Evolutionary conservation across 1,140 invertebrate genomes (phyloP).

Genomic region (Leptinotarsa undecemlineata): DNA sequence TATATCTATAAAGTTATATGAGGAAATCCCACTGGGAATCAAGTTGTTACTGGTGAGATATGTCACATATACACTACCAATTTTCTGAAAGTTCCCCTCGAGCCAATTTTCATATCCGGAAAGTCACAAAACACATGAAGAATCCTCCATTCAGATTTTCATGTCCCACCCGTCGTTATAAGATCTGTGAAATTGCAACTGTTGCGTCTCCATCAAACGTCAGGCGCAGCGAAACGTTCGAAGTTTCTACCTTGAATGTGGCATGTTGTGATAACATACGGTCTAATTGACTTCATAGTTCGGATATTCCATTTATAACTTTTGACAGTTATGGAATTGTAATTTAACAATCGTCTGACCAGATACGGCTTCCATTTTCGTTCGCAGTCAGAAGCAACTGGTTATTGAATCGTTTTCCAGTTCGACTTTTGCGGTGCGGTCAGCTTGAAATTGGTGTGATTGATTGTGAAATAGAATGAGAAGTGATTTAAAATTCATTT

Average conservation of each 20-base stretch:
- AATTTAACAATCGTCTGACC: slow-evolving; percentile 8
- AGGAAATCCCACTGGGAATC: too few relatives aligned
- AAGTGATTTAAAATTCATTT: too few relatives aligned
- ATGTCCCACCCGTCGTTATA: neutral
- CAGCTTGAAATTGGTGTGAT: neutral
- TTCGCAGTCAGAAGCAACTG: neutral
- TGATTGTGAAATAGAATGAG: neutral
- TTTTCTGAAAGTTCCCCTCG: too few relatives aligned
- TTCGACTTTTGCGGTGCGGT: neutral
- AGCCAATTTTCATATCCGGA: too few relatives aligned
- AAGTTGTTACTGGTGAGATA: too few relatives aligned
- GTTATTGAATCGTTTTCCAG: neutral
- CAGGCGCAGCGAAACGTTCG: neutral
- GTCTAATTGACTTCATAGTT: slow-evolving; percentile 25
- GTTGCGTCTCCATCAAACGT: slow-evolving; percentile 19
- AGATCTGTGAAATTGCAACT: slow-evolving; percentile 6
- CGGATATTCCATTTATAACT: slow-evolving; percentile 20
- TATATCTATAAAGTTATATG: too few relatives aligned
- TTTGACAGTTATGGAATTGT: slow-evolving; percentile 23
- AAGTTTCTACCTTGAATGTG: slow-evolving; percentile 17
- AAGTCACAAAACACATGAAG: neutral
- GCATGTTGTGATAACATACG: slow-evolving; percentile 24
- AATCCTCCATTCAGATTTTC: neutral
- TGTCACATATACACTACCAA: too few relatives aligned
- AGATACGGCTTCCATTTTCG: slow-evolving; percentile 7